These are phyloP conservation scores for Sus scrofa DNA, from an alignment of 2,113 vertebrate genomes.

Conservation along the genomic window DNA sequence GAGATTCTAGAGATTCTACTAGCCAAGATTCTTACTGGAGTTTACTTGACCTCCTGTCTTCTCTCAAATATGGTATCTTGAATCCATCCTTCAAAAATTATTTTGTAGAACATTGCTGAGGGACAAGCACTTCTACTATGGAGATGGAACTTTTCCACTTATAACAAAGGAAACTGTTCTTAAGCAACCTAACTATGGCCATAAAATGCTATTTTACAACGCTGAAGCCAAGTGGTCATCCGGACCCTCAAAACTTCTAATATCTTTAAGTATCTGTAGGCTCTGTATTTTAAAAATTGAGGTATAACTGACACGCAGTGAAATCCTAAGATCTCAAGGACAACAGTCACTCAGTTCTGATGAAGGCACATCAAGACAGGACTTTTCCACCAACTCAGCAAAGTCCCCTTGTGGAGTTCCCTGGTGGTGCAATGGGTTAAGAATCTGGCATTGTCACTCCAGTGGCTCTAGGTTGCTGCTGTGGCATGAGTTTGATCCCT, in stretches of 20 bases:
- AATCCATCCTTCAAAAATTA: constrained; percentile 72
- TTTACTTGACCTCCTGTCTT: constrained; percentile 65
- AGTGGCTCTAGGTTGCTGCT: no score
- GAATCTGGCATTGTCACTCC: no score
- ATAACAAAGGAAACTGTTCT: constrained; percentile 77
- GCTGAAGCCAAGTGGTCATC: constrained; percentile 79
- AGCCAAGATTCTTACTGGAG: background rate
- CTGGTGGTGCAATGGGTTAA: no score
- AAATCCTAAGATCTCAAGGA: background rate
- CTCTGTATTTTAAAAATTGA: background rate
- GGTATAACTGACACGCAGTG: background rate
- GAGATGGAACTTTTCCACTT: constrained; percentile 71
- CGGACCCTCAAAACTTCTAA: constrained; percentile 64
- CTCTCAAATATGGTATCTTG: background rate
- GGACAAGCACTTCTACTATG: constrained; percentile 68
- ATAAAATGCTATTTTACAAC: constrained; percentile 78
- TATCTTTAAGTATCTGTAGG: background rate
- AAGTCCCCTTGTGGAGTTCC: background rate
- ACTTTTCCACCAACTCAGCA: background rate
- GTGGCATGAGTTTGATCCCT: no score
- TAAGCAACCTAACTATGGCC: constrained; percentile 83
- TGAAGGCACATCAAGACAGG: background rate
- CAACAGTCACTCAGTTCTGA: background rate
- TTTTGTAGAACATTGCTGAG: constrained; percentile 62
- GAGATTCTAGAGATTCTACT: background rate